These are phyloP conservation scores for Ibidorhyncha struthersii DNA, from an alignment of 2,113 vertebrate species.

Conservation along the genomic window DNA sequence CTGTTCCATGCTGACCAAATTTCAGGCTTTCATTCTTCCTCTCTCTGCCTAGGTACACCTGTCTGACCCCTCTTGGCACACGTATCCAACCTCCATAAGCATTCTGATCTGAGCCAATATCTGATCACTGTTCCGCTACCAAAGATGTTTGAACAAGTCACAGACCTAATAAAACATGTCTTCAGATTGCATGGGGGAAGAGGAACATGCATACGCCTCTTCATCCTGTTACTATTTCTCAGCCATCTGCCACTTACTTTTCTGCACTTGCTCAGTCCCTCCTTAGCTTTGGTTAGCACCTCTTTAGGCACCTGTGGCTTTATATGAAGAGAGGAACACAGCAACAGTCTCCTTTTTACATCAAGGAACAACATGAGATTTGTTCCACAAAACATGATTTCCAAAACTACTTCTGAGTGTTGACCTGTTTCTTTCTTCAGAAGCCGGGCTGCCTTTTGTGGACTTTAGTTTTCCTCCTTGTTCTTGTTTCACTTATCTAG, in stretches of 20 bases:
- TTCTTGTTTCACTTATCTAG: neutral
- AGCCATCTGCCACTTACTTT: neutral
- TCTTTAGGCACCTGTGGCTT: neutral
- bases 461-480: neutral
- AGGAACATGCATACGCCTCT: neutral
- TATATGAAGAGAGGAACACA: neutral
- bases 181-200: neutral
- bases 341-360: neutral
- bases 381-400: neutral
- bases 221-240: neutral
- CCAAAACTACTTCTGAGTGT: neutral
- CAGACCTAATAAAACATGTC: neutral
- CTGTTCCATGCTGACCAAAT: neutral
- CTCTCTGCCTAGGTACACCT: neutral
- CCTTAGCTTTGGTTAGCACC: neutral
- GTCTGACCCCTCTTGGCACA: neutral
- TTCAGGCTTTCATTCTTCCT: neutral
- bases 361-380: neutral
- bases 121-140: neutral
- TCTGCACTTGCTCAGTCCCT: neutral
- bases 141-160: neutral
- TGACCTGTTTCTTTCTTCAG: neutral
- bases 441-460: neutral
- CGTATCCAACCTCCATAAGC: rapidly evolving
- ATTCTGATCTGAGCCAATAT: neutral